Conservation (phyloP, 2,888 invertebrate species). For the Hypsopygia costalis region DNA sequence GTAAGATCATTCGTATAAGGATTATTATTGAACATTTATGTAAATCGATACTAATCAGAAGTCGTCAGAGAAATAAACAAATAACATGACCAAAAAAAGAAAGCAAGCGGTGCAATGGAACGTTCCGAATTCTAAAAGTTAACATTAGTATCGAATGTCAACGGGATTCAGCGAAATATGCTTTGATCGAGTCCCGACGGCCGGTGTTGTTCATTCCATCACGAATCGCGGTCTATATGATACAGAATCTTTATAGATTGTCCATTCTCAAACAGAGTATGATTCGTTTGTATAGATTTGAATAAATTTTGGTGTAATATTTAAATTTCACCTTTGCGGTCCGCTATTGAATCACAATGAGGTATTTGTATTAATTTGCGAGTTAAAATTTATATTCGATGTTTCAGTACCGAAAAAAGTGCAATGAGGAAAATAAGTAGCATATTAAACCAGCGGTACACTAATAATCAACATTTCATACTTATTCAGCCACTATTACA, state of each 20-base stretch:
- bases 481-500: no score
- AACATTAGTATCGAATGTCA: constrained; percentile 56
- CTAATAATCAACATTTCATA: no score
- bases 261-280: constrained; percentile 56
- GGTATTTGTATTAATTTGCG: not conserved
- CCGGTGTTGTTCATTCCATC: constrained; percentile 70
- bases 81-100: constrained; percentile 28
- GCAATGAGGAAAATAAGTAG: constrained; percentile 10
- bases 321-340: not conserved
- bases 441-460: not conserved
- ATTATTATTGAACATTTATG: not conserved
- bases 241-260: constrained; percentile 32
- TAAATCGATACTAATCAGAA: not conserved
- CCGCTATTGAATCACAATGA: not conserved
- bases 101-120: constrained; percentile 27
- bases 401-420: not conserved
- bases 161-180: constrained; percentile 61
- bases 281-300: constrained; percentile 28
- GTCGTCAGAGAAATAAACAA: constrained; percentile 22
- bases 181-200: constrained; percentile 65
- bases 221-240: constrained; percentile 48
- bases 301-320: constrained; percentile 19
- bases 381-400: not conserved
- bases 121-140: constrained; percentile 39
- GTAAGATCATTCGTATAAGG: not conserved